phyloP scores from a whole-genome alignment of 35 echinoderm and acorn worm genomes.

The Lytechinus pictus region DNA sequence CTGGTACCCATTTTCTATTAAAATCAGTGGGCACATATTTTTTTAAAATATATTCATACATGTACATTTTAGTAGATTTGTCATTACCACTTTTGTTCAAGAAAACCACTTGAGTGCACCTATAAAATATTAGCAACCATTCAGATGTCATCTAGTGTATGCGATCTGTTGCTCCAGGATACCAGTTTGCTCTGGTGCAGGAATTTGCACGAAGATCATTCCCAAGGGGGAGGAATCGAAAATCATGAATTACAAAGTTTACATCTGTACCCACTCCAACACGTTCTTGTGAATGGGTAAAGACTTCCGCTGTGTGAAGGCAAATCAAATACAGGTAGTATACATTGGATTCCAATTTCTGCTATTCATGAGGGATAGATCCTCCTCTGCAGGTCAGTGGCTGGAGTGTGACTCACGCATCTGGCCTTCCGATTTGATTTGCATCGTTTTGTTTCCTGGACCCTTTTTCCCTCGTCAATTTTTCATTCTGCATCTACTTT shows the following conservation, averaged over 20 bases:
- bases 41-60: too few species aligned
- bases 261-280: background rate
- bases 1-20: too few species aligned
- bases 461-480: background rate
- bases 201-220: background rate
- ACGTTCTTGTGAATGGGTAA: background rate
- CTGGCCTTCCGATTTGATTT: background rate
- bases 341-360: slow-evolving; percentile 11
- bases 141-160: background rate
- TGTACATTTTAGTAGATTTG: too few species aligned
- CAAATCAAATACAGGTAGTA: background rate
- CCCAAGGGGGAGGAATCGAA: background rate
- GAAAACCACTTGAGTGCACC: too few species aligned
- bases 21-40: too few species aligned
- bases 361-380: background rate
- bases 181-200: background rate
- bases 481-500: background rate
- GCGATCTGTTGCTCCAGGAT: background rate
- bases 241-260: slow-evolving; percentile 20
- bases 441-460: background rate
- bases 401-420: background rate
- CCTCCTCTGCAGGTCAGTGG: background rate
- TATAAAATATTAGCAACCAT: background rate
- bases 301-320: background rate
- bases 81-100: too few species aligned